Base-by-base conservation (phyloP, 2,113 vertebrate species). In the Gobius niger region DNA sequence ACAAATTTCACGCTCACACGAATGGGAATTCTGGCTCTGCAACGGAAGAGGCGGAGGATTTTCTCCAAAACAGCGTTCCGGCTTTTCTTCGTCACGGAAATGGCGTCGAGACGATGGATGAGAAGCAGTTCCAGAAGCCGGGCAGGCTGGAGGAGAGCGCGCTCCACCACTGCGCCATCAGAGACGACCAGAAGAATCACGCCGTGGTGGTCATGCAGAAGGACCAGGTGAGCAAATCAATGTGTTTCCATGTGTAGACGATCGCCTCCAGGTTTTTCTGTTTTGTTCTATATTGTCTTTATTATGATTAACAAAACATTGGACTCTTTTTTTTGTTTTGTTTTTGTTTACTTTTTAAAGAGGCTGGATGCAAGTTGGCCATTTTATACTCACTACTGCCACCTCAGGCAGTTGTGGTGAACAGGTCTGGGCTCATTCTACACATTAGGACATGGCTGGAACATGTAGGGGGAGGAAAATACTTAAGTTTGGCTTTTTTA, bases 171-270 rank as follows among this genome's bases (percentile, higher is more conserved):
- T 91, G 90, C 16, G 88, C 89, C 7, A 87, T 89, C 76, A 82
- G 87, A 63, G 86, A 91, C 15, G 77, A 73, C 34, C 68, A 44
- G 9, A 68, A 80, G 40, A 92, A 91, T 62, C 87, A 85, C 0
- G 89, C 90, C 4, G 88, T 94, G 1, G 78, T 94, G 4, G 77
- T 93, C 70, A 86, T 94, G 91, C 87, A 91, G 70, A 89, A 87
- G 67, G 56, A 89, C 69, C 91, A 94, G 91, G 93, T 94, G 78
- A 19, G 62, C 6, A 18, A 44, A n/a, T 6, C 16, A 1, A 9
- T 49, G 47, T 49, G 7, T 49, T 14, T 49, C 4, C 2, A 49
- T 1, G 4, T 15, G 12, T 13, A 14, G 15, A 13, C 47, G 15
- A 14, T 49, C 47, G 1, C 24, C 24, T 24, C 24, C 24, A 24